Conservation (phyloP, 1,140 invertebrate genomes). For the Amyelois transitella region DNA sequence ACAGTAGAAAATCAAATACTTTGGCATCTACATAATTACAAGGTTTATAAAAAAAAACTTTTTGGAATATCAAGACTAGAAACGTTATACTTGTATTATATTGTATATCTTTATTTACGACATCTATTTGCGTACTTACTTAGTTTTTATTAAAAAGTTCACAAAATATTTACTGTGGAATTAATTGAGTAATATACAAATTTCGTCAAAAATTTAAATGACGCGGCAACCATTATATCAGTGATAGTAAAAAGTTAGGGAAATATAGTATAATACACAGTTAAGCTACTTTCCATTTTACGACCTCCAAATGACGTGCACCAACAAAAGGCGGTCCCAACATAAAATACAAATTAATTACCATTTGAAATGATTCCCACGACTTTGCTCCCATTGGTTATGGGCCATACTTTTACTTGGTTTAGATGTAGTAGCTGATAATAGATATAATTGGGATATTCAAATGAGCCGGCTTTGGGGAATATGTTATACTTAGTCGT, state of each 20-base stretch:
- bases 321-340: constrained; percentile 16
- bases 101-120: too few relatives aligned
- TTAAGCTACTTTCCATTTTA: constrained; percentile 35
- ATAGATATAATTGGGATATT: background rate
- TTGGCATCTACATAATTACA: too few relatives aligned
- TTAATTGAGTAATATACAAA: too few relatives aligned
- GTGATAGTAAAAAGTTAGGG: background rate
- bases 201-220: background rate
- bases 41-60: too few relatives aligned
- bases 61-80: too few relatives aligned
- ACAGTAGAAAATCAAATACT: too few relatives aligned
- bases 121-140: too few relatives aligned
- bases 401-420: constrained; percentile 17
- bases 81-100: too few relatives aligned
- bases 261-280: background rate
- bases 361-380: constrained; percentile 19
- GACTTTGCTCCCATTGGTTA: constrained; percentile 1
- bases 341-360: constrained; percentile 21
- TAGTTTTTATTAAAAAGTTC: too few relatives aligned
- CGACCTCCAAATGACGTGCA: constrained; percentile 11
- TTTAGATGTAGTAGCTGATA: constrained; percentile 2
- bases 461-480: background rate
- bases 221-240: background rate
- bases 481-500: too few relatives aligned
- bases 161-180: too few relatives aligned